Evolutionary conservation across 2,888 invertebrate genomes (phyloP).

Genomic region (Drosophila rubida): DNA sequence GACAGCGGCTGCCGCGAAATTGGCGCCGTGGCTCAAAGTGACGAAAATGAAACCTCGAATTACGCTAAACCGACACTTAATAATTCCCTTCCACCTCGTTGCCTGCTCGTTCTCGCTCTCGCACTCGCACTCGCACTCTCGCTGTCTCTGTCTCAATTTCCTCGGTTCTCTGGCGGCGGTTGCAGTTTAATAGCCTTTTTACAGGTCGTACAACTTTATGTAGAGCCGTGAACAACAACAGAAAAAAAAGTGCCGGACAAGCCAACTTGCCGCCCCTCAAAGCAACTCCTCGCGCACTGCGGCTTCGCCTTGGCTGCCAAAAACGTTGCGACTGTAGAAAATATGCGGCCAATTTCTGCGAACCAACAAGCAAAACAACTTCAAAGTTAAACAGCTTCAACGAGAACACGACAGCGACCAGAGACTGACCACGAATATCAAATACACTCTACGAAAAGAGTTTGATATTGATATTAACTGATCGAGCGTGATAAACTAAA

Average conservation of each 20-base stretch:
- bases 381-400: conserved; percentile 38
- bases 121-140: background rate
- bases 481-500: too few relatives aligned
- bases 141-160: background rate
- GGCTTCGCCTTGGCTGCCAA: conserved; percentile 12
- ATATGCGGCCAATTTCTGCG: conserved; percentile 62
- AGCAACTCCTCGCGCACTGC: background rate
- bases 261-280: background rate
- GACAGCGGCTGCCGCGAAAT: conserved; percentile 53
- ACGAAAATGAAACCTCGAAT: conserved; percentile 81
- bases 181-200: conserved; percentile 78
- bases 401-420: background rate
- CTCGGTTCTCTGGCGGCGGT: conserved; percentile 8
- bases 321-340: conserved; percentile 37
- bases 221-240: conserved; percentile 18
- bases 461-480: too few relatives aligned
- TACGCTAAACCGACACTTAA: conserved; percentile 81
- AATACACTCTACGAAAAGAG: conserved; percentile 21
- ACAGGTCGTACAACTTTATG: conserved; percentile 79
- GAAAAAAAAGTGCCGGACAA: conserved; percentile 23
- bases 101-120: background rate
- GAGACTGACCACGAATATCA: conserved; percentile 14
- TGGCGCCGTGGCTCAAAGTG: conserved; percentile 67
- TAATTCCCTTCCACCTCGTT: conserved; percentile 54
- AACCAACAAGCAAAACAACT: conserved; percentile 43